Evolutionary conservation across 2,797 vertebrate genomes (phyloP), one percentile per base, ranked within the genome.

Genomic region (Rhinichthys osculus): DNA sequence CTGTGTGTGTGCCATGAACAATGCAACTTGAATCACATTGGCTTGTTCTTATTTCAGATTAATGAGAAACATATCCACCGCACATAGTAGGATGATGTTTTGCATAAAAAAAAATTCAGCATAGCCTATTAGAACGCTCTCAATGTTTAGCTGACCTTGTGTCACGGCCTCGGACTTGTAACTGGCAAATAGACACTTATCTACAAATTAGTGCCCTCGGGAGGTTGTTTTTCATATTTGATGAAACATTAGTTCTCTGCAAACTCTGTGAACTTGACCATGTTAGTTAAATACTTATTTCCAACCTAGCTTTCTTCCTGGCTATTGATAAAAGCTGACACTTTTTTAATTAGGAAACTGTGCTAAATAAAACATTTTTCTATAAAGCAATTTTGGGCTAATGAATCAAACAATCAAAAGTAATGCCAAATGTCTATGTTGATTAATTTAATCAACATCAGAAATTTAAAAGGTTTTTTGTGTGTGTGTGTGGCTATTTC

Each of bases 201-300:
- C 23, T 59, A 71, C 16, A 82, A 42, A 83, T 83, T 10, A 62
- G 27, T 35, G 64, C 7, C 42, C 42, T 44, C 42, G 42, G 62
- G 57, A 78, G 57, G 42, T 47, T 59, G 8, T 27, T 33, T 80
- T 67, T 67, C 19, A 35, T 38, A 9, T 69, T 69, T 30, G 19
- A 69, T 35, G 62, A 2, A 33, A 5, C 19, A 52, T 67, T 78
- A 78, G 57, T 62, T 78, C 21, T 66, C 9, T 64, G 23, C 11
- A 40, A 79, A 62, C 67, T 35, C 10, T 30, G 6, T 50, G 44
- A 73, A 50, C 42, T 35, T 35, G 62, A 67, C 38, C 17, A 2
- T 67, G 78, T 59, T 72, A 72, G 42, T 72, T 71, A 82, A 72
- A 59, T 82, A 44, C 33, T 70, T 54, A 52, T 81, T 81, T 54